Evolutionary conservation across 2,113 vertebrate species (phyloP).

Genomic region (Forbesichthys agassizii): DNA sequence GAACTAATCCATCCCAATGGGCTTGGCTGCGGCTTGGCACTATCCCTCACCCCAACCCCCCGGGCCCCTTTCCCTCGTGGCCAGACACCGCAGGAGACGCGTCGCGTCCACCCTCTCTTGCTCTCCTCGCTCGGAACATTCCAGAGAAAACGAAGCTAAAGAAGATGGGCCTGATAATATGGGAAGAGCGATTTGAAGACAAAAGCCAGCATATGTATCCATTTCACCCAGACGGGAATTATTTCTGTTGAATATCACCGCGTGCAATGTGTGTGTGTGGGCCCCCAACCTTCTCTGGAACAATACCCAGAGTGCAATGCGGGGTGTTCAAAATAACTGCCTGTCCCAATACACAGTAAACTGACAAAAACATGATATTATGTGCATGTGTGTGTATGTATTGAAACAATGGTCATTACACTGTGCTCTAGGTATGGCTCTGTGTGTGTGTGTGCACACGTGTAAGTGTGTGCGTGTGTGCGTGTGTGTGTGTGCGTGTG

Average conservation of each 20-base stretch:
- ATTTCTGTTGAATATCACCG: constrained; percentile 8
- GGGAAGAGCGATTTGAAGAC: constrained; percentile 8
- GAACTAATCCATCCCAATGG: constrained; percentile 38
- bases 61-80: constrained; percentile 8
- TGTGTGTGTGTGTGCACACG: too few relatives aligned
- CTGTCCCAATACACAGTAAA: constrained; percentile 9
- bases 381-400: too few relatives aligned
- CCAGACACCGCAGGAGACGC: constrained; percentile 23
- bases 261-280: constrained; percentile 19
- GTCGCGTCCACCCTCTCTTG: not conserved
- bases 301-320: not conserved
- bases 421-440: not conserved
- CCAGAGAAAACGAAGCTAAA: not conserved
- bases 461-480: too few relatives aligned
- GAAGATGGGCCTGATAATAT: constrained; percentile 1
- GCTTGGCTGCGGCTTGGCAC: constrained; percentile 27
- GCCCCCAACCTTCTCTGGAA: constrained; percentile 23
- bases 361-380: not conserved
- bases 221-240: not conserved
- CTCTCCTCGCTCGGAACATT: constrained; percentile 20
- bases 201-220: constrained; percentile 28
- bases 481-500: constrained; percentile 32
- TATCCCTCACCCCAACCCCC: constrained; percentile 1
- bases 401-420: not conserved
- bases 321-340: constrained; percentile 1